phyloP scores from a whole-genome alignment of 2,888 invertebrate species.

The Noctua janthe region DNA sequence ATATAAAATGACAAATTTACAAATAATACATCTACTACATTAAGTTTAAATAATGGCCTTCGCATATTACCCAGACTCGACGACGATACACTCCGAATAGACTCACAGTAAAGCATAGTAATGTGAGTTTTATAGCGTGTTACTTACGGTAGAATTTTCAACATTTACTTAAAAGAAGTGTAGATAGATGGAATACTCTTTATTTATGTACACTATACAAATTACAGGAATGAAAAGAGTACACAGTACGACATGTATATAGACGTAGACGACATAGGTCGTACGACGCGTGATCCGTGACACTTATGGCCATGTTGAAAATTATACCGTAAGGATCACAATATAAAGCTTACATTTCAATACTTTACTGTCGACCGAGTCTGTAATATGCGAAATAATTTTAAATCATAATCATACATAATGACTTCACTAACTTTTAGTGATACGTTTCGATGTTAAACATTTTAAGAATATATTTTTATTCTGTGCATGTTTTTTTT shows the following conservation, averaged over 20 bases:
- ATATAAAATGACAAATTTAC: slow-evolving; percentile 4
- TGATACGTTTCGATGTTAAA: slow-evolving; percentile 42
- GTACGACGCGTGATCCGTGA: background rate
- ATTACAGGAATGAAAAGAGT: background rate
- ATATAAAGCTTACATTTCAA: background rate
- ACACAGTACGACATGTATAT: no score
- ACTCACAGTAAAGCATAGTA: background rate
- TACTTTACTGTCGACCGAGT: background rate
- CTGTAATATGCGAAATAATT: background rate
- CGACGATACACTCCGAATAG: background rate
- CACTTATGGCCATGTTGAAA: background rate
- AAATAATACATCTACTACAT: background rate
- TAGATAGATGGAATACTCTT: background rate
- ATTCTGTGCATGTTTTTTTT: slow-evolving; percentile 14
- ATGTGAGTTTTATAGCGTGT: background rate
- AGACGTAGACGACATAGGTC: background rate
- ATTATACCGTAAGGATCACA: background rate
- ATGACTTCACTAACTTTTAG: slow-evolving; percentile 24
- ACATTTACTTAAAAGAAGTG: background rate
- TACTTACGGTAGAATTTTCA: background rate
- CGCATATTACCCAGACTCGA: background rate
- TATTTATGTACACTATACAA: background rate
- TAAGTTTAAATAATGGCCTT: background rate
- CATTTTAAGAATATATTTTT: slow-evolving; percentile 13
- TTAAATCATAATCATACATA: slow-evolving; percentile 1